Base-by-base conservation (phyloP, 2,113 vertebrate species). In the Meriones unguiculatus region DNA sequence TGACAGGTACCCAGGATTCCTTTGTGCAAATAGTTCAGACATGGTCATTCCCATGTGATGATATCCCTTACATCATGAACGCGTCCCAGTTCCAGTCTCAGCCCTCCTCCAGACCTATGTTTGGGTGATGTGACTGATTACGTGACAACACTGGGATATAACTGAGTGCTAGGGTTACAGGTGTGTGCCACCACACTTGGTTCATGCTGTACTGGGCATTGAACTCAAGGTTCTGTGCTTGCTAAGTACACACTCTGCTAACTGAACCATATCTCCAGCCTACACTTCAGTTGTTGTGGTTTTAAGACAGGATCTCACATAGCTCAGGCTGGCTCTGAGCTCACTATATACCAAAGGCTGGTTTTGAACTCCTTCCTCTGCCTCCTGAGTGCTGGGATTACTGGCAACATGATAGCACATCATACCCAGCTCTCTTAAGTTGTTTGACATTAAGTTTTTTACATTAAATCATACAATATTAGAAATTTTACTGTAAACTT, bases 51-150 rank as follows among this genome's bases (percentile, higher is more conserved):
- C 35, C 14, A 0, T 7, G 12, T 4, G 38, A 65, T 54, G n/a
- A 4, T 7, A 2, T 5, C 65, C 73, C 50, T 25, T 2, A 2
- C 2, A 76, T n/a, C 24, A 9, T 9, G n/a, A 50, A 2, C 0
- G 0, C 50, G 72, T 73, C 87, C 30, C n/a, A 7, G 24, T 17
- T n/a, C 25, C 18, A 15, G 6, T 24, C 52, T 65, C 3, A 30
- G 88, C 28, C 15, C 17, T 69, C 35, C 87, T 77, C 4, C 32
- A 13, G 54, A 41, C 35, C 32, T 57, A 9, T 18, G 50, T 20
- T 17, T n/a, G 67, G 85, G 78, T 11, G 2, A 0, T 0, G 1
- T 0, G 0, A 59, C 59, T 0, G 0, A 3, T 15, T 9, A 54
- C 30, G 90, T 35, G 67, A 11, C 15, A 20, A 2, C 1, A 76